These are phyloP conservation scores for Xerus rutilus DNA, from an alignment of 2,797 vertebrate genomes.

Conservation along the genomic window DNA sequence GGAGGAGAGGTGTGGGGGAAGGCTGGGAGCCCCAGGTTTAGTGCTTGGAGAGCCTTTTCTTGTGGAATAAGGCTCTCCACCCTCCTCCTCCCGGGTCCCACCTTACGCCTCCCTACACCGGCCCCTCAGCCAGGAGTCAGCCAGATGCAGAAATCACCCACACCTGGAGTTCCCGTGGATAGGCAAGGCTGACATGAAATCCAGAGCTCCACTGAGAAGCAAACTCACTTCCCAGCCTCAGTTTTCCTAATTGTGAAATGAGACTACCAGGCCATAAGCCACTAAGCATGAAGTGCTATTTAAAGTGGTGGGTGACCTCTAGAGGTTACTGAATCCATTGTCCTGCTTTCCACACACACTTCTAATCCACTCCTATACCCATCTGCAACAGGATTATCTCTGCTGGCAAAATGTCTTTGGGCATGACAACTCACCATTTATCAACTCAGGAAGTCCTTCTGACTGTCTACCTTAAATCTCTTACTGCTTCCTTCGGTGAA, in stretches of 20 bases:
- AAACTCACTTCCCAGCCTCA: background rate
- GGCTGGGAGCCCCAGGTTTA: background rate
- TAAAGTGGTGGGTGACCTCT: background rate
- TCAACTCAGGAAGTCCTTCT: slow-evolving; percentile 69
- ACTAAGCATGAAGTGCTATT: background rate
- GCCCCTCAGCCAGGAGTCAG: background rate
- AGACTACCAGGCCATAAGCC: background rate
- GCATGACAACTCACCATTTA: background rate
- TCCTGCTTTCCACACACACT: background rate
- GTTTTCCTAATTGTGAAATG: slow-evolving; percentile 46
- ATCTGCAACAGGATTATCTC: background rate
- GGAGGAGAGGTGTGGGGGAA: background rate
- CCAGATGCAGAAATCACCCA: background rate
- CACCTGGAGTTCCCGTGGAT: background rate
- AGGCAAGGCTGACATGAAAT: background rate
- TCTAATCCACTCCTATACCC: background rate
- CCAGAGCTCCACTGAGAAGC: background rate
- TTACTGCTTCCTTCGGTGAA: slow-evolving; percentile 18
- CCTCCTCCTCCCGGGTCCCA: background rate
- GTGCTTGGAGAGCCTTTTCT: background rate
- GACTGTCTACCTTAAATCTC: slow-evolving; percentile 67
- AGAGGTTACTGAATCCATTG: background rate
- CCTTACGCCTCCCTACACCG: background rate
- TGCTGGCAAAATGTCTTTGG: background rate
- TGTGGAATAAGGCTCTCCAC: background rate